Evolutionary conservation across 1,140 invertebrate genomes (phyloP).

Genomic region (Yoshiicerus persimilis): DNA sequence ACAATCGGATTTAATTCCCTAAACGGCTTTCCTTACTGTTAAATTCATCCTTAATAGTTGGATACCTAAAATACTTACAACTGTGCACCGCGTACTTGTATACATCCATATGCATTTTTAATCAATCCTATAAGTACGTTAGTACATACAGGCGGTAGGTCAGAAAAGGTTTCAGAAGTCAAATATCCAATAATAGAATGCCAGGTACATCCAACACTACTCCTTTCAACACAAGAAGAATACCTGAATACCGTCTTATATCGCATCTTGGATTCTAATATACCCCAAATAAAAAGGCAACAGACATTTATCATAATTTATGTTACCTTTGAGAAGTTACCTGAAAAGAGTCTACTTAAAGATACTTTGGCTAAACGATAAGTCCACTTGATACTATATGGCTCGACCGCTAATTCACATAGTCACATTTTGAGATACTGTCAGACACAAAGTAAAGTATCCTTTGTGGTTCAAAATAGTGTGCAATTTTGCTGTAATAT

Average conservation of each 20-base stretch:
- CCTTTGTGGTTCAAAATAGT: no score
- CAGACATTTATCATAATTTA: background rate
- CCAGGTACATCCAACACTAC: background rate
- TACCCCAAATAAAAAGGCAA: background rate
- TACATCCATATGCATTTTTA: background rate
- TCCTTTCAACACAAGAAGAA: background rate
- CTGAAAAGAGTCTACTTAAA: background rate
- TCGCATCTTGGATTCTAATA: background rate
- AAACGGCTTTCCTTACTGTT: background rate
- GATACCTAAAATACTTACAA: background rate
- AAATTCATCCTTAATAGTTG: background rate
- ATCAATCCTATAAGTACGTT: background rate
- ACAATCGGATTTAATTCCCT: conserved; percentile 13
- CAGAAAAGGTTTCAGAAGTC: background rate
- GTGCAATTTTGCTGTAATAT: no score
- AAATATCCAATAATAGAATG: background rate
- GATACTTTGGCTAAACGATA: background rate
- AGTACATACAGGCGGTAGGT: no score
- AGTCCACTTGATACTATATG: background rate
- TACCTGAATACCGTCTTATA: no score
- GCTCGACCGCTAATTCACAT: no score
- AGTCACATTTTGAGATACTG: no score
- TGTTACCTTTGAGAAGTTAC: background rate
- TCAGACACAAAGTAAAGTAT: no score
- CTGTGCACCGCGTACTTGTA: background rate